Evolutionary conservation across 2,888 invertebrate species (phyloP).

Genomic region (Galerucella calmariensis): DNA sequence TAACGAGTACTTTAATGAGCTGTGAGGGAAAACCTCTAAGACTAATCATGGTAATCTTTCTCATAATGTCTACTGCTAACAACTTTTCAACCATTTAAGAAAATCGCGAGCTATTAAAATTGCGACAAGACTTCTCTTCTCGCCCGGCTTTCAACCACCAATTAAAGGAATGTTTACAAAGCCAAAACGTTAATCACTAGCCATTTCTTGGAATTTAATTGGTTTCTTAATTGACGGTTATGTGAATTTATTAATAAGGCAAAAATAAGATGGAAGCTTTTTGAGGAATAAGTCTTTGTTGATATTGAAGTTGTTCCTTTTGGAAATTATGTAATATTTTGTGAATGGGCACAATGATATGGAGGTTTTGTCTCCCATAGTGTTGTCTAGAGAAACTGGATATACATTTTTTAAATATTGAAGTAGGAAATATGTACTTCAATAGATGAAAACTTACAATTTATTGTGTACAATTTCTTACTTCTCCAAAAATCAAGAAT

Average conservation of each 20-base stretch:
- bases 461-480: too few relatives aligned
- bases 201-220: slow-evolving; percentile 62
- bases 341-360: too few relatives aligned
- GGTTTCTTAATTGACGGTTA: slow-evolving; percentile 63
- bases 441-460: too few relatives aligned
- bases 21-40: slow-evolving; percentile 64
- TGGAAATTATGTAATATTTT: background rate
- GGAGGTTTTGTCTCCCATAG: too few relatives aligned
- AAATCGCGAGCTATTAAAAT: slow-evolving; percentile 65
- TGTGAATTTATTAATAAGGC: slow-evolving; percentile 55
- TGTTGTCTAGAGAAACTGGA: too few relatives aligned
- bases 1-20: slow-evolving; percentile 63
- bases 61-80: slow-evolving; percentile 65
- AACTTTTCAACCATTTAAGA: slow-evolving; percentile 66
- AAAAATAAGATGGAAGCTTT: slow-evolving; percentile 6
- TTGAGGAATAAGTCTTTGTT: background rate
- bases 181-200: slow-evolving; percentile 62
- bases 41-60: slow-evolving; percentile 64
- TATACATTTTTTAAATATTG: too few relatives aligned
- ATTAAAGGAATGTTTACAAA: slow-evolving; percentile 60
- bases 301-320: background rate
- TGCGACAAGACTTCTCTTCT: slow-evolving; percentile 60
- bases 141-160: slow-evolving; percentile 54
- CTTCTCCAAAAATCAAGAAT: too few relatives aligned
- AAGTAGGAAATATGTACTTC: too few relatives aligned